Base-by-base conservation (phyloP, 1,140 invertebrate species). In the Drosophila erecta region DNA sequence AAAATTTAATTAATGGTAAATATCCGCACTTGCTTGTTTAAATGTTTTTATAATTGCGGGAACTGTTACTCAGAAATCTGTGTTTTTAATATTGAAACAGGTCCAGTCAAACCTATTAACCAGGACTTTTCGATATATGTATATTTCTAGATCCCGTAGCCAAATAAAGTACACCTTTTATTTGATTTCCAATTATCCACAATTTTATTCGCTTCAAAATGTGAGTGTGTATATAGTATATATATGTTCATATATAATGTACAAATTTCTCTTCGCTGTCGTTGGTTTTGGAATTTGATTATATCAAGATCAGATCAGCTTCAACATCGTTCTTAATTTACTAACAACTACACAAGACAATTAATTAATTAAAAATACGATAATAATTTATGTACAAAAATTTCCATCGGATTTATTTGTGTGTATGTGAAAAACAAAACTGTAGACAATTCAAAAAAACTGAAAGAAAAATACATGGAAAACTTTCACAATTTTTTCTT, bases 191-290 rank as follows among this genome's bases (percentile, higher is more conserved):
- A 87, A 87, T 84, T 87, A 73, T 87, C 84, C 84, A 87, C 84
- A 87, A 87, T 89, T 87, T 87, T 87, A 87, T 87, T 87, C 79
- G 76, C 76, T 79, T 89, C 79, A 83, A 89, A 90, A 85, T 74
- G 47, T 73, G 44, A 89, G 64, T 73, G 24, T 43, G 27, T 70
- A 37, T 54, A 72, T 50, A 47, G 30, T 73, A 35, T 54, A 35
- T 54, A 15, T 74, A 74, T 62, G 35, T 50, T 50, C 50, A 72
- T 76, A 83, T 67, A 79, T 81, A 89, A 84, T 90, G 40, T 90
- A 90, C 85, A 90, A 80, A 77, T 90, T 81, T 67, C 30, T 66
- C 47, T 53, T 58, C 49, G 22, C 53, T 60, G 76, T 62, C 46
- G 60, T 54, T 44, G 76, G 38, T 72, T 72, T 83, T 74, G 37